Conservation (phyloP, 2,113 vertebrate genomes). For the Sceloporus tristichus region DNA sequence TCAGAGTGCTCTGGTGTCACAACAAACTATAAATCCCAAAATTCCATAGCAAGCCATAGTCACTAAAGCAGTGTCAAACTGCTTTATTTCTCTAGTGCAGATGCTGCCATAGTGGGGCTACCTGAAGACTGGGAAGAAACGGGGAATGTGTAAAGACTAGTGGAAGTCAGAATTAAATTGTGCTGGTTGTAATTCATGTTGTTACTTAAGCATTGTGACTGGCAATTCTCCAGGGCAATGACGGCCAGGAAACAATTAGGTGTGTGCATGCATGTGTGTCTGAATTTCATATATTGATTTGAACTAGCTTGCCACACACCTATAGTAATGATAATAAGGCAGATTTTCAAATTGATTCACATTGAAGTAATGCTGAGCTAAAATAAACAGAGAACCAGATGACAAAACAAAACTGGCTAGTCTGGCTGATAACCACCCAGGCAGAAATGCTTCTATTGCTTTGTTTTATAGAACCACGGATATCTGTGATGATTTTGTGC, state of each 20-base stretch:
- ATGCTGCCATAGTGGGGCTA: not conserved
- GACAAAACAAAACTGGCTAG: constrained; percentile 10
- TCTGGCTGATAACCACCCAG: not conserved
- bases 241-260: not conserved
- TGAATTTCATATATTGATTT: constrained; percentile 3
- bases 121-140: not conserved
- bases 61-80: too few relatives aligned
- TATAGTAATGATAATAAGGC: constrained; percentile 7
- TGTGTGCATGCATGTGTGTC: not conserved
- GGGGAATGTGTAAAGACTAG: not conserved
- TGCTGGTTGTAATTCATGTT: not conserved
- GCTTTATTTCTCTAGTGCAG: too few relatives aligned
- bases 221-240: not conserved
- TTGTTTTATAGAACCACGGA: constrained; percentile 8
- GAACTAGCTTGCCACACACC: not conserved
- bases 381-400: constrained; percentile 11
- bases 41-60: too few relatives aligned
- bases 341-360: constrained; percentile 20
- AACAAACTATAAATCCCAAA: too few relatives aligned
- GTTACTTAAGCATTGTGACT: constrained; percentile 17
- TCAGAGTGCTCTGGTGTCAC: too few relatives aligned
- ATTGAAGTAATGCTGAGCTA: not conserved
- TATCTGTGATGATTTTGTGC: constrained; percentile 7
- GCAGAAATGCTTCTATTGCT: constrained; percentile 15
- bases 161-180: not conserved